phyloP scores from a whole-genome alignment of 2,888 invertebrate species.

The Heliconius sara region DNA sequence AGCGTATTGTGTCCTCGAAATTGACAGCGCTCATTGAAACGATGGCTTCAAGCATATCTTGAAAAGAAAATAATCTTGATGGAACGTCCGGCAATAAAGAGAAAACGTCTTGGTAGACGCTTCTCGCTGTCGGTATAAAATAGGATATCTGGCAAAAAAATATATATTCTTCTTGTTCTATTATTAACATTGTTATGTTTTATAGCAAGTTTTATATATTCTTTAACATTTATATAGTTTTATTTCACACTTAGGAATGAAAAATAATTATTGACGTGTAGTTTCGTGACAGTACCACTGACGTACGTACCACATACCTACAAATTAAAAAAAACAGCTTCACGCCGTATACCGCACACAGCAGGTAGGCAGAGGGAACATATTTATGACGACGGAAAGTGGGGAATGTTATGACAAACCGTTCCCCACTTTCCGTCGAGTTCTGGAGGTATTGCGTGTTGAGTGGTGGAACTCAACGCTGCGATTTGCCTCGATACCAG shows the following conservation, averaged over 20 bases:
- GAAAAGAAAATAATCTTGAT: slow-evolving; percentile 78
- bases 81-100: slow-evolving; percentile 73
- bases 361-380: no score
- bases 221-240: no score
- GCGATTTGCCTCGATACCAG: no score
- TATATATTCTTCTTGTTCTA: slow-evolving; percentile 66
- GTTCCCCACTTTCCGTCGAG: no score
- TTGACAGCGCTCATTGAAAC: slow-evolving; percentile 65
- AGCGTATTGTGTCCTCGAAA: slow-evolving; percentile 51
- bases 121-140: slow-evolving; percentile 63
- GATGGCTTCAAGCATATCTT: slow-evolving; percentile 62
- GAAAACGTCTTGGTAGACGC: slow-evolving; percentile 61
- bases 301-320: no score
- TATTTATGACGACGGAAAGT: no score
- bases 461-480: no score
- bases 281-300: no score
- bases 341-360: no score
- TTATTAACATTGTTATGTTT: slow-evolving; percentile 64
- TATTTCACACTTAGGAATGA: neutral
- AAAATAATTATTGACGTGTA: neutral
- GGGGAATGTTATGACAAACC: no score
- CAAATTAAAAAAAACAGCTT: no score
- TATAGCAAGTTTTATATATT: slow-evolving; percentile 60
- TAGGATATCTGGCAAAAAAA: slow-evolving; percentile 63
- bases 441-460: no score